Conservation (phyloP, 2,888 invertebrate genomes). For the Megalurothrips usitatus region DNA sequence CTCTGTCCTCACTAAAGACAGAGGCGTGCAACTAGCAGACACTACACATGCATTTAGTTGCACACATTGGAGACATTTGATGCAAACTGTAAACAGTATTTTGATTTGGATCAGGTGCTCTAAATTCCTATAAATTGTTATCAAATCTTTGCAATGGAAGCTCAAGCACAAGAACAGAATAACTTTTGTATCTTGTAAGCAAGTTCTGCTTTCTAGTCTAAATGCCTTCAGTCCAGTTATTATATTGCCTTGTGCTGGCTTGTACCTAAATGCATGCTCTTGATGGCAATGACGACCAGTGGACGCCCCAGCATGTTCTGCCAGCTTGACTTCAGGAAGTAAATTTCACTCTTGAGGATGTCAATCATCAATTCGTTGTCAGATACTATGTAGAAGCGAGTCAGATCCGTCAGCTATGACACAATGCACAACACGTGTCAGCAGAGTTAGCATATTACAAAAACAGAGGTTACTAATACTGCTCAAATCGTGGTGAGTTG, state of each 20-base stretch:
- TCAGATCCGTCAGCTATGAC: slow-evolving; percentile 91
- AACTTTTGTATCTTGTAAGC: background rate
- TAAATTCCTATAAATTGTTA: no score
- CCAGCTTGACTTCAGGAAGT: slow-evolving; percentile 98
- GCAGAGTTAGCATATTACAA: slow-evolving; percentile 34
- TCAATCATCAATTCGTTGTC: slow-evolving; percentile 98
- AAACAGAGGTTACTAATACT: slow-evolving; percentile 31
- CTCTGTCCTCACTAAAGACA: no score
- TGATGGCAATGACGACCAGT: slow-evolving; percentile 83
- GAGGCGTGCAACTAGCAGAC: no score
- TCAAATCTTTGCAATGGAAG: no score
- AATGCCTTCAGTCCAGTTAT: background rate
- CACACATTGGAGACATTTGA: no score
- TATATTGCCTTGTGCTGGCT: background rate
- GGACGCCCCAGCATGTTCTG: slow-evolving; percentile 96
- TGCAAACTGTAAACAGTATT: no score
- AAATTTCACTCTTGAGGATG: slow-evolving; percentile 93
- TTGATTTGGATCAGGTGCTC: no score
- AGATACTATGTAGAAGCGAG: slow-evolving; percentile 96
- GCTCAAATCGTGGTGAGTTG: slow-evolving; percentile 32
- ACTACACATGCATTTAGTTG: no score
- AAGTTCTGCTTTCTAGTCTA: no score
- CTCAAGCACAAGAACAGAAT: background rate
- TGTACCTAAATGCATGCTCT: slow-evolving; percentile 84
- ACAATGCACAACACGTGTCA: slow-evolving; percentile 31